phyloP scores from a whole-genome alignment of 2,797 vertebrate genomes.

The Argyrosomus regius region DNA sequence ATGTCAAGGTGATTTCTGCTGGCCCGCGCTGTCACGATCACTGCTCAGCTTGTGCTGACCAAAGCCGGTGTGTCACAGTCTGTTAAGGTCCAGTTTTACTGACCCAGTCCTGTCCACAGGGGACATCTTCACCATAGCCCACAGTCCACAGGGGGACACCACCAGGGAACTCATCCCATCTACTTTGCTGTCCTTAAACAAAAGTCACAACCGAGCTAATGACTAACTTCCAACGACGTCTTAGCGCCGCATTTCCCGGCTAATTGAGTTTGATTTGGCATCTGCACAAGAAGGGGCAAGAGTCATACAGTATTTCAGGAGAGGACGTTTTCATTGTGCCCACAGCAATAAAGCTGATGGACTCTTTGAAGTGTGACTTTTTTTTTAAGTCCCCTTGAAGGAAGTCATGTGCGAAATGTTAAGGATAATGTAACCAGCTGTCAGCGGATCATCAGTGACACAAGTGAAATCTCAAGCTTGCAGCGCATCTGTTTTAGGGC shows the following conservation, averaged over 20 bases:
- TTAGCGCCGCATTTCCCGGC: slow-evolving; percentile 61
- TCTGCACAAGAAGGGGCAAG: slow-evolving; percentile 62
- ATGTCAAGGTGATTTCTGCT: slow-evolving; percentile 55
- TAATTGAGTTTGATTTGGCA: slow-evolving; percentile 81
- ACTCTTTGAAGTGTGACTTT: slow-evolving; percentile 78
- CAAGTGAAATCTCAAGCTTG: slow-evolving; percentile 67
- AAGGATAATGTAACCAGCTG: slow-evolving; percentile 80
- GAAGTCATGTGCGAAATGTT: slow-evolving; percentile 78
- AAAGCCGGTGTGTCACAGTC: slow-evolving; percentile 58
- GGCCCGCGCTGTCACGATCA: slow-evolving; percentile 44
- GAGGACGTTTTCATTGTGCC: slow-evolving; percentile 74
- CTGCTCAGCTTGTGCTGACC: slow-evolving; percentile 57
- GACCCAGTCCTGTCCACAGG: slow-evolving; percentile 58
- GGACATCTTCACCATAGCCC: slow-evolving; percentile 31
- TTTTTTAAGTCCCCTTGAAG: slow-evolving; percentile 75
- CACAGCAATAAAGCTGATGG: slow-evolving; percentile 69
- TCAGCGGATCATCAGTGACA: slow-evolving; percentile 65
- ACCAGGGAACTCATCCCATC: slow-evolving; percentile 37
- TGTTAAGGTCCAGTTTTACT: slow-evolving; percentile 59
- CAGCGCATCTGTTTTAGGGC: slow-evolving; percentile 70
- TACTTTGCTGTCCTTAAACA: slow-evolving; percentile 57
- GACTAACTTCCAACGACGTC: slow-evolving; percentile 61
- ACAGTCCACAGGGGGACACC: slow-evolving; percentile 29
- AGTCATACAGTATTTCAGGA: slow-evolving; percentile 75
- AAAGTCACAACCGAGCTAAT: slow-evolving; percentile 69